Percentiles rank a stretch among this genome's conserved stretches.
Evolutionary conservation across 2,888 invertebrate species (phyloP).

Genomic region (Orthonevra nobilis): DNA sequence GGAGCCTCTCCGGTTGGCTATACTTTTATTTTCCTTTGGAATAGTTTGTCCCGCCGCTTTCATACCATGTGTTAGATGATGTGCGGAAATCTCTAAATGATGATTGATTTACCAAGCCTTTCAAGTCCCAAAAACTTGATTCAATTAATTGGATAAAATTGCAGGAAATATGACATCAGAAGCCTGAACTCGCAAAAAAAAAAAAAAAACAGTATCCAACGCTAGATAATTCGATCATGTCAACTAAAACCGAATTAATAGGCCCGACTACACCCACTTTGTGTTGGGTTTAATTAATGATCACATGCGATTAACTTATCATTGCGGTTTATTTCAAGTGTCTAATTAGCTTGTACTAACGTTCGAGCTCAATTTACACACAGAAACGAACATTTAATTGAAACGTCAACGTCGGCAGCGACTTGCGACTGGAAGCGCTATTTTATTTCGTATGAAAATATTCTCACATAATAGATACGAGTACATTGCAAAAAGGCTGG

Average conservation of each 20-base stretch:
- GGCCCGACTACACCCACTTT: constrained; percentile 22
- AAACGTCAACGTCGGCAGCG: background rate
- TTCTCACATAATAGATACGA: too few species aligned
- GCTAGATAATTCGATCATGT: constrained; percentile 16
- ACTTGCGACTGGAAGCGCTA: background rate
- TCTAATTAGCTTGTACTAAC: constrained; percentile 10
- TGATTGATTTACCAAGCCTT: too few species aligned
- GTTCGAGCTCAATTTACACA: background rate
- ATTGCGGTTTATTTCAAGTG: constrained; percentile 2
- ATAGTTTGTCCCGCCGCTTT: too few species aligned
- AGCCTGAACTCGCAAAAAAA: background rate
- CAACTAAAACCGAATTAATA: constrained; percentile 19
- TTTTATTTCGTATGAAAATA: too few species aligned
- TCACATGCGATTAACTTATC: constrained; percentile 33
- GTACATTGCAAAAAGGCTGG: too few species aligned
- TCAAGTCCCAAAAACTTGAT: too few species aligned
- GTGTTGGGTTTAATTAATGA: constrained; percentile 19
- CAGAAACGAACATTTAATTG: background rate
- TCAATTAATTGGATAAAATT: too few species aligned
- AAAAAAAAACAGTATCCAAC: too few species aligned
- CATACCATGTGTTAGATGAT: too few species aligned
- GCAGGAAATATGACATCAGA: background rate
- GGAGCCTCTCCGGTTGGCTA: too few species aligned
- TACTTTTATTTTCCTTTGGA: too few species aligned
- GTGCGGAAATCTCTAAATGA: too few species aligned